Evolutionary conservation across 2,797 vertebrate genomes (phyloP).

Genomic region (Babyrousa celebensis): DNA sequence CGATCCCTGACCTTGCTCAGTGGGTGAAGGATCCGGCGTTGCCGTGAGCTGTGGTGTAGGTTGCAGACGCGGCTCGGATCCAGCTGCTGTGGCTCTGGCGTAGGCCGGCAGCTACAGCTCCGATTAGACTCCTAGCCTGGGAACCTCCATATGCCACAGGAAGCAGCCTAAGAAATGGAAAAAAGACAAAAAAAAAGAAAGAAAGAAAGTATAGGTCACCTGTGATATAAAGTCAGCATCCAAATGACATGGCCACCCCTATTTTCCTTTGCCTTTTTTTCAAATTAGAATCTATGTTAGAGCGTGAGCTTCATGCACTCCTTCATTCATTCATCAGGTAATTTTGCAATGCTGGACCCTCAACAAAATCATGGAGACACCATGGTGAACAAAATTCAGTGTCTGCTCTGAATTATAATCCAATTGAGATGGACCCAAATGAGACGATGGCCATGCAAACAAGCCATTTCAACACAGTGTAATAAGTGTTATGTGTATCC

Average conservation of each 20-base stretch:
- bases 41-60: too few relatives aligned
- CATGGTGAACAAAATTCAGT: slow-evolving; percentile 30
- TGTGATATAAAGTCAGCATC: background rate
- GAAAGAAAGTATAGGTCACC: background rate
- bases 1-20: too few relatives aligned
- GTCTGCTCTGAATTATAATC: background rate
- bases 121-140: too few relatives aligned
- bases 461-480: background rate
- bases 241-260: background rate
- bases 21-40: too few relatives aligned
- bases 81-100: too few relatives aligned
- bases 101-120: too few relatives aligned
- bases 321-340: slow-evolving; percentile 13
- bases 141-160: too few relatives aligned
- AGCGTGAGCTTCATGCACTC: background rate
- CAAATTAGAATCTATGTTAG: background rate
- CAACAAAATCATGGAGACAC: background rate
- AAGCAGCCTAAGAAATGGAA: too few relatives aligned
- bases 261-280: slow-evolving; percentile 62
- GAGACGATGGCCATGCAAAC: background rate
- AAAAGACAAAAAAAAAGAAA: too few relatives aligned
- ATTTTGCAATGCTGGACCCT: background rate
- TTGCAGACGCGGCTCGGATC: too few relatives aligned
- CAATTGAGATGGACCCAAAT: background rate
- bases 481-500: background rate